These are phyloP conservation scores for Drosophila sp. DNA, from an alignment of 1,140 invertebrate species.

Conservation along the genomic window DNA sequence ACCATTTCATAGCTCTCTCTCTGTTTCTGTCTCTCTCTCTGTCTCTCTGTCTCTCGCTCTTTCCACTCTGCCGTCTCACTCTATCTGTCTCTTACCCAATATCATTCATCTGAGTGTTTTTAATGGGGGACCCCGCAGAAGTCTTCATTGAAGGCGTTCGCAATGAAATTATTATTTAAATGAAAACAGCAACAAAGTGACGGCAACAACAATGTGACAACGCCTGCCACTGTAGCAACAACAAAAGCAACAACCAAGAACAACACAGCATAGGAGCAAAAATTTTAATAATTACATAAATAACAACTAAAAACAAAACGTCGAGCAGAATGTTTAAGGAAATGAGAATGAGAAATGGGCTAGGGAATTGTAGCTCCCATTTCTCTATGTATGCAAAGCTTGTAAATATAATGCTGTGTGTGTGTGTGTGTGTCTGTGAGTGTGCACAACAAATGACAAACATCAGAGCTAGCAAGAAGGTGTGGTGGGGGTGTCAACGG, in stretches of 20 bases:
- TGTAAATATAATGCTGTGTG: background rate
- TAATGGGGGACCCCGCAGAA: conserved; percentile 31
- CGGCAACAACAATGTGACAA: conserved; percentile 39
- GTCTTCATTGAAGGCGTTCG: conserved; percentile 64
- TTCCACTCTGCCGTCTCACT: background rate
- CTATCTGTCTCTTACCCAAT: background rate
- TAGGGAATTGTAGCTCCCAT: conserved; percentile 28
- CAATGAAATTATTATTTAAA: conserved; percentile 83
- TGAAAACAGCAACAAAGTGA: conserved; percentile 69
- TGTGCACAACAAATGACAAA: conserved; percentile 47
- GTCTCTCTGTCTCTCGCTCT: background rate
- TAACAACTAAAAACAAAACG: conserved; percentile 72
- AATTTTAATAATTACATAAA: conserved; percentile 83
- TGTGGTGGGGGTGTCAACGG: background rate
- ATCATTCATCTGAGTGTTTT: conserved; percentile 28
- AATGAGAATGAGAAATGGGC: conserved; percentile 31
- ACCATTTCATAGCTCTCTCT: background rate
- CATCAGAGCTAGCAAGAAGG: no score
- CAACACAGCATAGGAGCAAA: conserved; percentile 58
- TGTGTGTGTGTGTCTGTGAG: conserved; percentile 7
- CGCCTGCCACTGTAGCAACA: conserved; percentile 31
- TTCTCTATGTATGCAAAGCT: conserved; percentile 22
- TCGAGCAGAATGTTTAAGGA: conserved; percentile 64
- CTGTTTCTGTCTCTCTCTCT: background rate
- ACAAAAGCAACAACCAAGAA: conserved; percentile 21